A percentile compares a stretch with the other conserved stretches of the same genome.
These are phyloP conservation scores for Zalophus californianus DNA, from an alignment of 2,797 vertebrate genomes.

Conservation along the genomic window DNA sequence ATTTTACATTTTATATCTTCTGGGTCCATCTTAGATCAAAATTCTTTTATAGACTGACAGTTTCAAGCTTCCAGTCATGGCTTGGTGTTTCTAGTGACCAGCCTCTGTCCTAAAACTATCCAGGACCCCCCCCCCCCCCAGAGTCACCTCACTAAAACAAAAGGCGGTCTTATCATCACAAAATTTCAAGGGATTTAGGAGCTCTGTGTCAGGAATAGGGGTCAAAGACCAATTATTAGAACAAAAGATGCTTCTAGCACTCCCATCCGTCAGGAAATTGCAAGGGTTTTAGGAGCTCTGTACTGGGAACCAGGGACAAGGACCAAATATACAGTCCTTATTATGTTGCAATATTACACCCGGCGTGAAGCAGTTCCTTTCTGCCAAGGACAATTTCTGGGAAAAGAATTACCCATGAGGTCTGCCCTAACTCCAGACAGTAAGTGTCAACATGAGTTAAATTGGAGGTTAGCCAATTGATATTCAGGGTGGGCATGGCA, in stretches of 20 bases:
- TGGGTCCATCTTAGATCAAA: neutral
- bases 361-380: neutral
- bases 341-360: neutral
- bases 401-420: neutral
- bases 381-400: neutral
- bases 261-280: neutral
- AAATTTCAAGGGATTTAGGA: neutral
- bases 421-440: neutral
- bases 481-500: neutral
- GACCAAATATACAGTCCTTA: neutral
- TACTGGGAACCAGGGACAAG: neutral
- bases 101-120: neutral
- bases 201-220: neutral
- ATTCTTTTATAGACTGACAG: neutral
- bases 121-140: neutral
- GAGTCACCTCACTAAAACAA: neutral
- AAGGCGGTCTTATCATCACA: neutral
- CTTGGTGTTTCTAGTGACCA: neutral
- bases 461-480: neutral
- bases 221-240: neutral
- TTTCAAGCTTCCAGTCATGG: neutral
- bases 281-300: neutral
- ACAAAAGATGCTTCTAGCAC: neutral
- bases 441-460: neutral
- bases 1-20: neutral